These are phyloP conservation scores for Periplaneta americana DNA, from an alignment of 1,140 invertebrate genomes.

Conservation along the genomic window DNA sequence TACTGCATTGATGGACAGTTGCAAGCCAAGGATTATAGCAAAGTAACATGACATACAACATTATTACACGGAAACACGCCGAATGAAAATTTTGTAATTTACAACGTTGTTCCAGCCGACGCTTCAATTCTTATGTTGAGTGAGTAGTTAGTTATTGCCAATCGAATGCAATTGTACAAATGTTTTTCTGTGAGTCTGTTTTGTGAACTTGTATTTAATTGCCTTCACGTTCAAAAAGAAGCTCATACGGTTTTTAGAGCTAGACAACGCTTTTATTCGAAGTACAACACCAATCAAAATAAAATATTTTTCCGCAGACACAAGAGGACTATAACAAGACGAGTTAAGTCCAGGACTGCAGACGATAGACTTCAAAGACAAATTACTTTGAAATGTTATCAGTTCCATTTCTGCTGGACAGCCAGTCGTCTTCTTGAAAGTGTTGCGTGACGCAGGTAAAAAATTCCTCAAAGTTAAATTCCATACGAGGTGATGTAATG, in stretches of 20 bases:
- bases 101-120: no score
- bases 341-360: not conserved
- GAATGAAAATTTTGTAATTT: no score
- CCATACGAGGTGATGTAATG: no score
- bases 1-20: no score
- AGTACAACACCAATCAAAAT: not conserved
- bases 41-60: no score
- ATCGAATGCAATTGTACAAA: not conserved
- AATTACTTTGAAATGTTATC: not conserved
- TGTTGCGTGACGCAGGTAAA: not conserved
- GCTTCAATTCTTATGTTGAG: not conserved
- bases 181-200: not conserved
- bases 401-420: not conserved
- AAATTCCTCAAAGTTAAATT: not conserved
- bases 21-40: no score
- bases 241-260: not conserved
- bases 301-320: not conserved
- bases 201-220: not conserved
- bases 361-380: not conserved
- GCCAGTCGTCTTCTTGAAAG: not conserved
- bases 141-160: not conserved
- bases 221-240: not conserved
- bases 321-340: no score
- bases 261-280: not conserved
- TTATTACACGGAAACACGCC: no score